phyloP scores from a whole-genome alignment of 2,888 invertebrate species.

The Cheilosia urbana region DNA sequence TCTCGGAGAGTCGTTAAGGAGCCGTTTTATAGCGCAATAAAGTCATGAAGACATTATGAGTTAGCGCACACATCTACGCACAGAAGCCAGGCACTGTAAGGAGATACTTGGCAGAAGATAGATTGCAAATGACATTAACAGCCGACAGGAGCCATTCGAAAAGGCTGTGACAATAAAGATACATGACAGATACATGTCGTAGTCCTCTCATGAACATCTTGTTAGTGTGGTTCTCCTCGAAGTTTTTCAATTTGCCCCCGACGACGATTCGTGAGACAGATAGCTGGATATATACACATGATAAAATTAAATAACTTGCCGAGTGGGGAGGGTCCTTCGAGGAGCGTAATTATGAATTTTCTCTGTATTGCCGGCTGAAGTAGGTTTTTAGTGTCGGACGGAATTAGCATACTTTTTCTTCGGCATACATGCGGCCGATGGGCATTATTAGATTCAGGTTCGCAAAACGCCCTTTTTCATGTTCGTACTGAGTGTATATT shows the following conservation, averaged over 20 bases:
- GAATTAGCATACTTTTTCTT: neutral
- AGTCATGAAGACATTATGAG: conserved; percentile 63
- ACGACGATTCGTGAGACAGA: neutral
- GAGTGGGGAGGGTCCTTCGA: neutral
- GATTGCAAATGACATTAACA: conserved; percentile 68
- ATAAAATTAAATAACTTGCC: conserved; percentile 6
- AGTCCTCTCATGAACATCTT: conserved; percentile 35
- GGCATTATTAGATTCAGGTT: too few species aligned
- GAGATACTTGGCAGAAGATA: conserved; percentile 61
- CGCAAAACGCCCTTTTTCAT: too few species aligned
- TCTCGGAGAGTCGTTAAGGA: conserved; percentile 71
- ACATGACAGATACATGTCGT: conserved; percentile 58
- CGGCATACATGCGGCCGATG: too few species aligned
- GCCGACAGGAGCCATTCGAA: conserved; percentile 52
- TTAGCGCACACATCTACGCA: conserved; percentile 19
- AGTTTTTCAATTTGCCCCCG: conserved; percentile 43
- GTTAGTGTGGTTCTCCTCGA: conserved; percentile 18
- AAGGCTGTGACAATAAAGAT: conserved; percentile 53
- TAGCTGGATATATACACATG: neutral
- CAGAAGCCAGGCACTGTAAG: conserved; percentile 4
- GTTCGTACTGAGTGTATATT: too few species aligned
- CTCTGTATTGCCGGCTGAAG: neutral
- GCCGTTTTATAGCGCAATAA: conserved; percentile 64
- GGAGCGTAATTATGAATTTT: neutral
- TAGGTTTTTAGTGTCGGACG: neutral